Evolutionary conservation across 1,140 invertebrate species (phyloP), one percentile per base, ranked within the genome.

Genomic region (Stegodyphus dumicola): DNA sequence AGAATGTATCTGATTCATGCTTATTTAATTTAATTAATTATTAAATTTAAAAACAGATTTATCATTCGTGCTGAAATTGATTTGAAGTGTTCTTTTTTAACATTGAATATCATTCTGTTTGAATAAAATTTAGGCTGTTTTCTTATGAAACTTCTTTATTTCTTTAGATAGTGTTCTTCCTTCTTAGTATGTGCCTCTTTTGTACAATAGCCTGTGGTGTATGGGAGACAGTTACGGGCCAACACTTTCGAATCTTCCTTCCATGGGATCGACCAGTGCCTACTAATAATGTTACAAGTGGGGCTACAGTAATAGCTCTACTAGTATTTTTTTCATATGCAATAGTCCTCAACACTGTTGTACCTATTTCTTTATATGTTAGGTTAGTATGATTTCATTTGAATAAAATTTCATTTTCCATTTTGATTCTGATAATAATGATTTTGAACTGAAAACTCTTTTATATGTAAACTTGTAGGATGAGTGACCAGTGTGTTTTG

Each of bases 271-370:
- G 93, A 87, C 93, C 97, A 88, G 95, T 99, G 90, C 96, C 96
- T 65, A 93, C 92, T 86, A 93, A 95, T 89, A 90, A 91, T 74
- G 93, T 94, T 49, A 91, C 94, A 15, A 93, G 93, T 65, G 97
- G 97, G 87, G 95, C 97, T 65, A 95, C 97, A 75, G 95, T 98
- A 76, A 99, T 99, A 88, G 95, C 98, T 78, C 92, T 99, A 78
- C 93, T 99, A 54, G 96, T 99, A 54, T 99, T 99, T 93, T 99
- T 99, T 92, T 99, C 98, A 2, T 99, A 99, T 92, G 96, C 98
- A 88, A 99, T 99, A 90, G 96, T 99, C 87, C 93, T 99, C 89
- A 99, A 99, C 92, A 99, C 98, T 88, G 97, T 99, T 87, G 98
- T 99, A 92, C 99, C 98, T 91, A 99, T 99, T 90, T 99, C 98